Percentiles rank a stretch among this genome's conserved stretches.
These are phyloP conservation scores for Amiota communis DNA, from an alignment of 2,888 invertebrate species.

Conservation along the genomic window DNA sequence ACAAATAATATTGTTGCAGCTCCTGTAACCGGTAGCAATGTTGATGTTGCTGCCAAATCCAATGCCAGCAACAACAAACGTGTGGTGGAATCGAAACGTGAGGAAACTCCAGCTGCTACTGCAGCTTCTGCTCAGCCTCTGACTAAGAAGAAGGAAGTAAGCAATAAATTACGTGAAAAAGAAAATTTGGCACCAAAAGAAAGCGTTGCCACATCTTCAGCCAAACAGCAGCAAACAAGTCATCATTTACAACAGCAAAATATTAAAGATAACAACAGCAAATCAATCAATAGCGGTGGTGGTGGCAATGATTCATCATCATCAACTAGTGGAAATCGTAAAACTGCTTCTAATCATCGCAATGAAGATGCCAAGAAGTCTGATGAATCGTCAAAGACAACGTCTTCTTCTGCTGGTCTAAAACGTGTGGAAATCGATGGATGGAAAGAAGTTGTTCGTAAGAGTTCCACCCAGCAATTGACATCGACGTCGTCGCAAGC, in stretches of 20 bases:
- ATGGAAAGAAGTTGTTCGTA: slow-evolving; percentile 97
- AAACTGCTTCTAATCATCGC: slow-evolving; percentile 56
- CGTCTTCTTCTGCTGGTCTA: slow-evolving; percentile 13
- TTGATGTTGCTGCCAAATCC: slow-evolving; percentile 25
- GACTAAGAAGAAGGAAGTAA: slow-evolving; percentile 52
- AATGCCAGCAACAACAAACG: not conserved
- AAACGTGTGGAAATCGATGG: slow-evolving; percentile 88
- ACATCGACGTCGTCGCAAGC: slow-evolving; percentile 33
- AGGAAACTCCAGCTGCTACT: slow-evolving; percentile 37
- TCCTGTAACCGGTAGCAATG: slow-evolving; percentile 25
- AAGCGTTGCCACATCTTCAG: slow-evolving; percentile 39
- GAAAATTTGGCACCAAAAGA: slow-evolving; percentile 72
- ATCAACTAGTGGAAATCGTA: slow-evolving; percentile 70
- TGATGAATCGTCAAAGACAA: slow-evolving; percentile 6
- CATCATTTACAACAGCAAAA: slow-evolving; percentile 35
- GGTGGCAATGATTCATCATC: slow-evolving; percentile 46
- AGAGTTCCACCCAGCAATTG: slow-evolving; percentile 78
- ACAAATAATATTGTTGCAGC: slow-evolving; percentile 24
- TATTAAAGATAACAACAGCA: slow-evolving; percentile 35
- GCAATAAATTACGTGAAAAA: slow-evolving; percentile 69
- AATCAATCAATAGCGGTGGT: too few relatives aligned
- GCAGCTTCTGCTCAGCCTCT: slow-evolving; percentile 32
- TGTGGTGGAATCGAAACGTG: slow-evolving; percentile 15
- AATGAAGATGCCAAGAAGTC: slow-evolving; percentile 8
- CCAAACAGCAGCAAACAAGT: slow-evolving; percentile 39